Evolutionary conservation across 2,888 invertebrate species (phyloP), one percentile per base, ranked within the genome.

Genomic region (Sisyra nigra): DNA sequence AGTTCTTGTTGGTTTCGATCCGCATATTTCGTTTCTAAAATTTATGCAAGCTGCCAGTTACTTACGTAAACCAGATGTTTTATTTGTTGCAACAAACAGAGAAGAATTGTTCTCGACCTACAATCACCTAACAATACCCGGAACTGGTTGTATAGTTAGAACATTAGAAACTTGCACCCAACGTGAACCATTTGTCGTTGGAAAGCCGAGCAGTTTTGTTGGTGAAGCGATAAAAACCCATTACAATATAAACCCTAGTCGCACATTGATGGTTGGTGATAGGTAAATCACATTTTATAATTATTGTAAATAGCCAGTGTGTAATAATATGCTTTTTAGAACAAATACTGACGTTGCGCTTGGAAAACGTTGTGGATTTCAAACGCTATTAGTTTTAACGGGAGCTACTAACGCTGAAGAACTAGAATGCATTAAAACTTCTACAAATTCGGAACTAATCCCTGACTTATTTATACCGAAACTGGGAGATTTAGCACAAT

Each of bases 1-100:
- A 34, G 97, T 98, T 0, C 71, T 96, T 17, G 88, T 96, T 32
- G 96, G 94, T 2, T 94, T 92, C 59, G 97, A 98, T 64, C 80
- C 83, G 48, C 80, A 93, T 60, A 78, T 97, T 54, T 89, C 85
- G 57, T 93, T 85, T 59, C 75, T 81, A 0, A 97, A 97, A 66
- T 73, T 96, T 57, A 69, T 87, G 57, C 91, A 88, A 62, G 96
- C 96, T 1, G 83, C 87, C 1, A 82, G 82, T 19, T 97, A 97
- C 60, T 70, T 94, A 1, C 72, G 73, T 17, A 71, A 85, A 51
- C 78, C 80, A 1, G 70, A 80, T 13, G 81, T 85, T 52, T 58
- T 86, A 35, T 97, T 93, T 57, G 68, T 97, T 44, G 96, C 84
- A 0, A 93, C 96, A 5, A 97, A 97, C 59, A 87, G 85, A 1